Base-by-base conservation (phyloP, 1,140 invertebrate genomes). In the Dysdera silvatica region DNA sequence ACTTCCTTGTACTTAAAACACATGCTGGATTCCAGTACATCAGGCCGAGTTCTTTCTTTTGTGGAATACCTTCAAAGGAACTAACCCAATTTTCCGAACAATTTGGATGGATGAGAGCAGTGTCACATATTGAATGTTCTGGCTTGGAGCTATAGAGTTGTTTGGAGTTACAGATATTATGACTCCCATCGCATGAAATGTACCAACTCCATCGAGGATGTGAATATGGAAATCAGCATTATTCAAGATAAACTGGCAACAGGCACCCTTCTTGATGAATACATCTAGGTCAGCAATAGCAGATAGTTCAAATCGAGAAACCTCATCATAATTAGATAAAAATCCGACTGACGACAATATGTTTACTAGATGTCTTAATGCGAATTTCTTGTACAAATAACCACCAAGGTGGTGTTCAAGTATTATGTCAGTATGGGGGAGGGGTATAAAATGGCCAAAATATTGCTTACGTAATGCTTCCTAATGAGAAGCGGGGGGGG, bases 151-250 rank as follows among this genome's bases (percentile, higher is more conserved):
- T 14, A 23, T 12, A 23, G 45, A 48, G 20, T 14, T 48, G 43
- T 31, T n/a, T 23, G 52, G 63, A 33, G 67, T 70, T 18, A 54
- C 29, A 41, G 29, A 58, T 29, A 28, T 47, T 20, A 71, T 67
- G 7, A 66, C 68, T 26, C 69, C 71, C 67, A 72, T 69, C 20
- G n/a, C 37, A 45, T 72, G 70, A 51, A 73, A 73, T 1, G 68
- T 73, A 29, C 61, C 47, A 14, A n/a, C 26, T 18, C 69, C 69
- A 60, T 69, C 62, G 1, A 73, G 24, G 16, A 69, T 72, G 35
- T 47, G 18, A 18, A 71, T 49, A 61, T 72, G 68, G 24, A 68
- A 59, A 31, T 72, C 71, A 18, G 68, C 70, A 54, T 72, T 72
- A 54, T 72, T 71, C 57, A 69, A 72, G 24, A 32, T 31, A 37